Evolutionary conservation across 2,888 invertebrate species (phyloP).

Genomic region (Drosophila cyrtoloma): DNA sequence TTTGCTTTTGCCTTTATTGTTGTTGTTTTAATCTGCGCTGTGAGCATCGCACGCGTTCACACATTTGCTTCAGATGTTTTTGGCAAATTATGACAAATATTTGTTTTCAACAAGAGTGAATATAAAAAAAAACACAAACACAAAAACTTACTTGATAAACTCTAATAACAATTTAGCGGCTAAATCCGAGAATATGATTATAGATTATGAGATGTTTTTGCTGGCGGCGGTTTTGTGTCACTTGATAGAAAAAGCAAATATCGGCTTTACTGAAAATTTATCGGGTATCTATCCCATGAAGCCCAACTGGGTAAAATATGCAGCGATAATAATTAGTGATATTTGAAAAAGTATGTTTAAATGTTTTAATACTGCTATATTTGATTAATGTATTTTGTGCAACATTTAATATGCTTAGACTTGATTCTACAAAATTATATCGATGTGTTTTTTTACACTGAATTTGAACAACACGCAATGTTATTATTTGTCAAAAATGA

Average conservation of each 20-base stretch:
- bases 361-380: not conserved
- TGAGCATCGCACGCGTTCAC: slow-evolving; percentile 14
- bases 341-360: not conserved
- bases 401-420: not conserved
- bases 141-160: slow-evolving; percentile 42
- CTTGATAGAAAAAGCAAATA: slow-evolving; percentile 18
- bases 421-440: not conserved
- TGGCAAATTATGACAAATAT: not conserved
- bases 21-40: slow-evolving; percentile 35
- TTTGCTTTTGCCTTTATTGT: slow-evolving; percentile 12
- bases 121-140: not conserved
- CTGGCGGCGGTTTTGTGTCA: slow-evolving; percentile 17
- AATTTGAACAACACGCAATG: not conserved
- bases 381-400: not conserved
- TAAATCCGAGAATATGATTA: slow-evolving; percentile 17
- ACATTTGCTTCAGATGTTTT: slow-evolving; percentile 8
- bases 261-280: not conserved
- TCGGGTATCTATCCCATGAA: slow-evolving; percentile 6
- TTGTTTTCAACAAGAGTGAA: slow-evolving; percentile 26
- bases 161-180: slow-evolving; percentile 18
- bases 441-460: not conserved
- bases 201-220: slow-evolving; percentile 15
- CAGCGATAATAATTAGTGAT: slow-evolving; percentile 23
- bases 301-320: slow-evolving; percentile 17
- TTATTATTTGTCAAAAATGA: not conserved